Percentiles rank a stretch among this genome's conserved stretches.
These are phyloP conservation scores for Heterochromis multidens DNA, from an alignment of 2,113 vertebrate genomes.

Conservation along the genomic window DNA sequence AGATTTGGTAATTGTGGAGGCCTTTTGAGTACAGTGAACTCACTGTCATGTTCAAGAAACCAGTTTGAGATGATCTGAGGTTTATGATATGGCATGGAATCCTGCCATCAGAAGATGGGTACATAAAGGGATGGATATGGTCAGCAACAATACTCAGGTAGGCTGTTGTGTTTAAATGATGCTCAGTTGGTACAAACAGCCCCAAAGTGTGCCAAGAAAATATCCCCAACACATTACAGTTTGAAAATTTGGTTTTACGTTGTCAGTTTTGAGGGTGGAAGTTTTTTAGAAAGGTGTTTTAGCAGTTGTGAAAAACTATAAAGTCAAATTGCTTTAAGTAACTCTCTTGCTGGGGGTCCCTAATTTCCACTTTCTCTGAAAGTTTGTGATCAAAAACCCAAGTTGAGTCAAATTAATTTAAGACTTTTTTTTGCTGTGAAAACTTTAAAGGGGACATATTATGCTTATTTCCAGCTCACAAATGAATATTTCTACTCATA, in stretches of 20 bases:
- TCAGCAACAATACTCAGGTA: too few relatives aligned
- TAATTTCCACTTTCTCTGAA: not conserved
- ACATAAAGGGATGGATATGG: too few relatives aligned
- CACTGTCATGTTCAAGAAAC: not conserved
- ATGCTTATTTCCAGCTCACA: too few relatives aligned
- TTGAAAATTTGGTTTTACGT: not conserved
- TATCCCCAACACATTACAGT: not conserved
- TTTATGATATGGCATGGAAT: rapidly evolving
- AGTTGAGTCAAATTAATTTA: too few relatives aligned
- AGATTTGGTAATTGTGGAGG: not conserved
- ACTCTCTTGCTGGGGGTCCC: not conserved
- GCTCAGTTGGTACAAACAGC: not conserved
- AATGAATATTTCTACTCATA: too few relatives aligned
- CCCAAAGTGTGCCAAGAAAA: too few relatives aligned
- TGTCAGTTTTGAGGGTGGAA: not conserved
- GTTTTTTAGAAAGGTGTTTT: not conserved
- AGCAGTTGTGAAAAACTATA: not conserved
- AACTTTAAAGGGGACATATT: too few relatives aligned
- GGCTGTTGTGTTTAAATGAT: too few relatives aligned
- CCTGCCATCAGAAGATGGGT: not conserved
- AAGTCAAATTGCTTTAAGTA: not conserved
- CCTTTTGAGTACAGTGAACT: not conserved
- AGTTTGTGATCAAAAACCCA: not conserved
- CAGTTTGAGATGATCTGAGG: not conserved
- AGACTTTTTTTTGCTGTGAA: too few relatives aligned